Percentiles rank a stretch among this genome's conserved stretches.
phyloP scores from a whole-genome alignment of 2,888 invertebrate genomes.

The Orthosia gothica region DNA sequence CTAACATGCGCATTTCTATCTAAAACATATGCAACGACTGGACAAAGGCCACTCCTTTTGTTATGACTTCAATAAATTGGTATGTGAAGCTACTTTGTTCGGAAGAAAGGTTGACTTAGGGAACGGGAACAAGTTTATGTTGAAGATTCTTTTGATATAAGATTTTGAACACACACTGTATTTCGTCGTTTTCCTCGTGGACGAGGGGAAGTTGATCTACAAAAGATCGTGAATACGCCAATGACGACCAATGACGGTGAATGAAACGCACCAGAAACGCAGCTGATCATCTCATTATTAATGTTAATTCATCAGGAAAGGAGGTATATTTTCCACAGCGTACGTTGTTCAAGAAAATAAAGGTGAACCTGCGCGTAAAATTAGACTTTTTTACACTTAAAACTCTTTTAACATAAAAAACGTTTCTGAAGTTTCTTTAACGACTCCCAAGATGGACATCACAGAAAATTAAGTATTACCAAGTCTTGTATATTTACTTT shows the following conservation, averaged over 20 bases:
- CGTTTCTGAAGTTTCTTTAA: slow-evolving; percentile 50
- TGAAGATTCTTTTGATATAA: slow-evolving; percentile 18
- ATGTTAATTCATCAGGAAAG: slow-evolving; percentile 30
- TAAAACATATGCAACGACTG: slow-evolving; percentile 54
- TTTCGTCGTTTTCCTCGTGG: no score
- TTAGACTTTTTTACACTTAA: slow-evolving; percentile 42
- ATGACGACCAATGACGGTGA: no score
- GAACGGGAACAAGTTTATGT: slow-evolving; percentile 3
- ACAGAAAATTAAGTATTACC: slow-evolving; percentile 56
- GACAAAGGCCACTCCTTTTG: slow-evolving; percentile 57
- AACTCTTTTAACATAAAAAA: slow-evolving; percentile 53
- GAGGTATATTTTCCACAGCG: background rate
- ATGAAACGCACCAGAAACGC: background rate
- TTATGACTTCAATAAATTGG: slow-evolving; percentile 58
- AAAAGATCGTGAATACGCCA: slow-evolving; percentile 7
- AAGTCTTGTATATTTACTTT: slow-evolving; percentile 37
- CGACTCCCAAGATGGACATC: slow-evolving; percentile 54
- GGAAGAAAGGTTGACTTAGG: slow-evolving; percentile 12
- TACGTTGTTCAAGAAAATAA: slow-evolving; percentile 20
- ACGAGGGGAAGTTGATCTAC: background rate
- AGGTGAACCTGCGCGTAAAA: slow-evolving; percentile 39
- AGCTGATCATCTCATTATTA: slow-evolving; percentile 5
- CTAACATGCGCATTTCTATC: slow-evolving; percentile 50
- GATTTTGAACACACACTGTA: slow-evolving; percentile 11
- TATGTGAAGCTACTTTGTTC: slow-evolving; percentile 30